Conservation (phyloP, 2,888 invertebrate species). For the Drosophila mercatorum region DNA sequence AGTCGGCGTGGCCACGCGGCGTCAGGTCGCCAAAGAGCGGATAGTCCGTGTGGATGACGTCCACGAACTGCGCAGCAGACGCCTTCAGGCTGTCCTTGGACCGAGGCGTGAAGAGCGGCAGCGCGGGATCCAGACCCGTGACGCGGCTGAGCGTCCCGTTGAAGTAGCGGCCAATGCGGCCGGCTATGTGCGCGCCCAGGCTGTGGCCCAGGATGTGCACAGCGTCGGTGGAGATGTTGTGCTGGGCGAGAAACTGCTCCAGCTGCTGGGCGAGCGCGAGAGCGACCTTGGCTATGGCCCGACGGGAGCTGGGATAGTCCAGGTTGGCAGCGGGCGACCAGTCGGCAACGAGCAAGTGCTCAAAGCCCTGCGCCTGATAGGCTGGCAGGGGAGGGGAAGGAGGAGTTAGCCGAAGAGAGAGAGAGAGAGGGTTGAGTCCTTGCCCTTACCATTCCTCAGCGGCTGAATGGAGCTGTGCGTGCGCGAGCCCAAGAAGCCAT, state of each 20-base stretch:
- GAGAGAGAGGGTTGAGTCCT: background rate
- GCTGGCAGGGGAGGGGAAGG: conserved; percentile 46
- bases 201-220: conserved; percentile 84
- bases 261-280: conserved; percentile 68
- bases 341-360: conserved; percentile 81
- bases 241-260: conserved; percentile 65
- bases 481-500: conserved; percentile 81
- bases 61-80: conserved; percentile 81
- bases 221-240: conserved; percentile 44
- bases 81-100: conserved; percentile 75
- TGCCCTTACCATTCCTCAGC: conserved; percentile 70
- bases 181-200: conserved; percentile 83
- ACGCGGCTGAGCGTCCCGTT: conserved; percentile 81
- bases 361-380: conserved; percentile 78
- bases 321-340: conserved; percentile 80
- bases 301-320: conserved; percentile 78
- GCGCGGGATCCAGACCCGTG: conserved; percentile 84
- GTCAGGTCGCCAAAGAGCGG: conserved; percentile 82
- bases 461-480: conserved; percentile 78
- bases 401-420: background rate
- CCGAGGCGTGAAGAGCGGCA: conserved; percentile 80
- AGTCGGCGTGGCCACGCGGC: conserved; percentile 82
- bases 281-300: conserved; percentile 69
- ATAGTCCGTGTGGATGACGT: conserved; percentile 83
- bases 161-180: conserved; percentile 80